Evolutionary conservation across 2,113 vertebrate species (phyloP).

Genomic region (Brachypteracias leptosomus): DNA sequence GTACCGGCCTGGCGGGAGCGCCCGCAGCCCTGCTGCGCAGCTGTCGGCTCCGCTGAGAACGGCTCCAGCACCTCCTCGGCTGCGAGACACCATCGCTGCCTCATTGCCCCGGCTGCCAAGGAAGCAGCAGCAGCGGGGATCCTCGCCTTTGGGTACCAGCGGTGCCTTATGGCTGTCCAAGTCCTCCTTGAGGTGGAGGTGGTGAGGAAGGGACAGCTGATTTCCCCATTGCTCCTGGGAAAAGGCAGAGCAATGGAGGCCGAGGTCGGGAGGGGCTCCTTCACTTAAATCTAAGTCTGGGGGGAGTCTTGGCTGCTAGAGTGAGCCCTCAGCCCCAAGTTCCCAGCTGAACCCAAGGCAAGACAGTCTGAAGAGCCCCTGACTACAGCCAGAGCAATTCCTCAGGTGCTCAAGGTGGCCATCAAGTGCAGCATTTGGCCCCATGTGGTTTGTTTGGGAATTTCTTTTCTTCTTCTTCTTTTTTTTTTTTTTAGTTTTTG

Average conservation of each 20-base stretch:
- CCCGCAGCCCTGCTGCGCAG: background rate
- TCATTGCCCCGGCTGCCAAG: background rate
- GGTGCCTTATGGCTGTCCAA: no score
- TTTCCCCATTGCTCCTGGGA: background rate
- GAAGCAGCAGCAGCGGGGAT: background rate
- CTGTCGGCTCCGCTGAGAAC: fast-evolving
- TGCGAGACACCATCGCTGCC: background rate
- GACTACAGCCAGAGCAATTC: background rate
- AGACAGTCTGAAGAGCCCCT: background rate
- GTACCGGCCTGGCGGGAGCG: fast-evolving
- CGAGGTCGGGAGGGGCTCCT: background rate
- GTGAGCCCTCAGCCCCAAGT: background rate
- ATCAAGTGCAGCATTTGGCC: background rate
- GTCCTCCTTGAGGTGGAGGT: background rate
- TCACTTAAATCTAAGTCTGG: background rate
- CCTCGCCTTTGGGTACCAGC: background rate
- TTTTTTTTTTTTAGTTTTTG: background rate
- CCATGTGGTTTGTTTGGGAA: background rate
- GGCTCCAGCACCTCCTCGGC: background rate
- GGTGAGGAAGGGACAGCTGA: background rate
- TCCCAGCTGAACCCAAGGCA: background rate
- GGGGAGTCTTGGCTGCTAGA: background rate
- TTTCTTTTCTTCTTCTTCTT: background rate
- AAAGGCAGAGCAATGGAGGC: background rate
- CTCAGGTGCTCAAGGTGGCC: background rate